A percentile compares a stretch with the other conserved stretches of the same genome.
Evolutionary conservation across 1,140 invertebrate genomes (phyloP).

Genomic region (Yoshiicerus persimilis): DNA sequence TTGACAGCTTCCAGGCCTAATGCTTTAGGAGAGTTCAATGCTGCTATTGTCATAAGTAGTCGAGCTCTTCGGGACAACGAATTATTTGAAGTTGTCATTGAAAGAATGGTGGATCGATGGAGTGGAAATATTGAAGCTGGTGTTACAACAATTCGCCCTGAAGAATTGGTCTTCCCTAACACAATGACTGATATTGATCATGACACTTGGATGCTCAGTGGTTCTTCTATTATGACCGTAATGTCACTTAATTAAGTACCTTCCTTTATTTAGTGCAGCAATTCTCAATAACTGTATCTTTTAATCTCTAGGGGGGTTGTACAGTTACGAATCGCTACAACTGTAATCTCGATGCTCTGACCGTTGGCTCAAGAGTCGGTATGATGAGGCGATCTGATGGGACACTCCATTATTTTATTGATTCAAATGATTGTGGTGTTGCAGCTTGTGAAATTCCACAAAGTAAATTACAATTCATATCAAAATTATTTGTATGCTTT

Average conservation of each 20-base stretch:
- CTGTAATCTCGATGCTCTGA: constrained; percentile 78
- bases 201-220: constrained; percentile 90
- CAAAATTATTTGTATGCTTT: not conserved
- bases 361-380: constrained; percentile 74
- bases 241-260: constrained; percentile 11
- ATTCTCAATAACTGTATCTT: not conserved
- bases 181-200: constrained; percentile 89
- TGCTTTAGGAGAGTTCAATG: constrained; percentile 88
- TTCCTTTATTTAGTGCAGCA: not conserved
- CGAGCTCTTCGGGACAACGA: constrained; percentile 83
- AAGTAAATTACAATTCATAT: constrained; percentile 54
- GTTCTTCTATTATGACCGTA: constrained; percentile 64
- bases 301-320: constrained; percentile 66
- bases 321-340: constrained; percentile 79
- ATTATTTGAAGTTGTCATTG: constrained; percentile 88
- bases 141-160: constrained; percentile 81
- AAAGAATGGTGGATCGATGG: constrained; percentile 90
- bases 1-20: constrained; percentile 80
- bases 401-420: constrained; percentile 84
- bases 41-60: constrained; percentile 88
- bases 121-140: constrained; percentile 69
- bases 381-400: constrained; percentile 84
- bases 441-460: constrained; percentile 79
- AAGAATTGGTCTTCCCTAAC: constrained; percentile 81
- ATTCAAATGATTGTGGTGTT: constrained; percentile 85